Base-by-base conservation (phyloP, 1,140 invertebrate species). In the Bombyx mandarina region DNA sequence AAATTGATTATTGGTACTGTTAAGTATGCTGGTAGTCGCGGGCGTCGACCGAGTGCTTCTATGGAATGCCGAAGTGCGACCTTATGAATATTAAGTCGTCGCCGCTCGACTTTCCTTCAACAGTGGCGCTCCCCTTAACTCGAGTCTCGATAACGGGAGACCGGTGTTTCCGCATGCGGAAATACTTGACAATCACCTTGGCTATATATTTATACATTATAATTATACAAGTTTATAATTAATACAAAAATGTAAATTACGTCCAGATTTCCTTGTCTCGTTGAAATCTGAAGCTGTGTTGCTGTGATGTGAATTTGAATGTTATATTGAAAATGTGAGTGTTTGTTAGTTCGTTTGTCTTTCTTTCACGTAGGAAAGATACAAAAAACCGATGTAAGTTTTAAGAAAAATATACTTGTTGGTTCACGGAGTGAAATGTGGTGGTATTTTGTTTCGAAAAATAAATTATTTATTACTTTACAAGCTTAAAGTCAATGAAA, bases 31-130 rank as follows among this genome's bases (percentile, higher is more conserved):
- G 47, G 59, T 60, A n/a, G 49, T 50, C 50, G 56, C 63, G 66
- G 78, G 54, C 77, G 71, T 71, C 71, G 77, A 71, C 79, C 75
- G 65, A 56, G 58, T 67, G 63, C 76, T 68, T 67, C 46, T 54
- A 66, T 66, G 63, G 77, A 75, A 82, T 79, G 73, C 77, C 65
- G 62, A 77, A 56, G 35, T 52, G 55, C 63, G 63, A 71, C 66
- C 66, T 79, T 71, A 85, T 82, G 77, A 80, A 79, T 82, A 83
- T 85, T 69, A 61, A 69, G 54, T 52, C 43, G 57, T 57, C 57
- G 51, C 58, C 26, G 63, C 58, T 66, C 67, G 55, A 77, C 77
- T 77, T 77, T 75, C 77, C 73, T 71, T 75, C 61, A 71, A 64
- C 60, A 60, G 62, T 59, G 55, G 63, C 65, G 56, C 63, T 73